Percentiles rank a stretch among this genome's conserved stretches.
These are phyloP conservation scores for Drusus annulatus DNA, from an alignment of 1,140 invertebrate genomes.

Conservation along the genomic window DNA sequence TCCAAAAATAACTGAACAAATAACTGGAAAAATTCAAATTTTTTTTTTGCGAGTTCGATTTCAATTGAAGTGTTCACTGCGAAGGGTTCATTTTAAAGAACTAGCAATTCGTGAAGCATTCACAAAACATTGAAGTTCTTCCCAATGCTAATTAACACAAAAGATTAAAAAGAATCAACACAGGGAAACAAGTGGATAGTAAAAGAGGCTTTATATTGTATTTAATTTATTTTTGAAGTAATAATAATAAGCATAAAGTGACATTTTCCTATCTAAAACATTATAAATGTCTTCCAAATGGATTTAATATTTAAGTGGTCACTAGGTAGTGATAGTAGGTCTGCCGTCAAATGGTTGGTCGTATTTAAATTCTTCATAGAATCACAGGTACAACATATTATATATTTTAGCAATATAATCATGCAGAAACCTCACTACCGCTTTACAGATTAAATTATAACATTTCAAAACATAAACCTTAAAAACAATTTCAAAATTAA, in stretches of 20 bases:
- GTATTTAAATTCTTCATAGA: conserved; percentile 16
- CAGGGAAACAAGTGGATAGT: too few relatives aligned
- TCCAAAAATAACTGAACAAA: too few relatives aligned
- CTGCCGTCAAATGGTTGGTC: conserved; percentile 30
- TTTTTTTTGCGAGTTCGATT: too few relatives aligned
- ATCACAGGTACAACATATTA: conserved; percentile 43
- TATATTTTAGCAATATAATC: conserved; percentile 12
- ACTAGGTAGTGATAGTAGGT: conserved; percentile 41
- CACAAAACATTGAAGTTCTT: too few relatives aligned
- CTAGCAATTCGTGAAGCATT: too few relatives aligned
- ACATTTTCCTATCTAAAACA: conserved; percentile 59
- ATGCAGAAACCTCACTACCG: conserved; percentile 17
- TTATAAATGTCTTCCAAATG: conserved; percentile 51
- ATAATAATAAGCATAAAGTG: conserved; percentile 59
- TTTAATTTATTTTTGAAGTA: conserved; percentile 59
- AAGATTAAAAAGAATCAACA: too few relatives aligned
- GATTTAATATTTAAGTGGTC: conserved; percentile 52
- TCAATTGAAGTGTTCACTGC: too few relatives aligned
- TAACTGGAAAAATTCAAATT: too few relatives aligned
- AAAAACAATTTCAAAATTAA: conserved; percentile 23
- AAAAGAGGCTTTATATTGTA: conserved; percentile 46
- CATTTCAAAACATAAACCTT: conserved; percentile 35
- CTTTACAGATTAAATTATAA: conserved; percentile 36
- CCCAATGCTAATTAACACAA: too few relatives aligned
- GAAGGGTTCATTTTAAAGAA: too few relatives aligned